phyloP scores from a whole-genome alignment of 2,888 invertebrate genomes.

The Phengaris alcon region DNA sequence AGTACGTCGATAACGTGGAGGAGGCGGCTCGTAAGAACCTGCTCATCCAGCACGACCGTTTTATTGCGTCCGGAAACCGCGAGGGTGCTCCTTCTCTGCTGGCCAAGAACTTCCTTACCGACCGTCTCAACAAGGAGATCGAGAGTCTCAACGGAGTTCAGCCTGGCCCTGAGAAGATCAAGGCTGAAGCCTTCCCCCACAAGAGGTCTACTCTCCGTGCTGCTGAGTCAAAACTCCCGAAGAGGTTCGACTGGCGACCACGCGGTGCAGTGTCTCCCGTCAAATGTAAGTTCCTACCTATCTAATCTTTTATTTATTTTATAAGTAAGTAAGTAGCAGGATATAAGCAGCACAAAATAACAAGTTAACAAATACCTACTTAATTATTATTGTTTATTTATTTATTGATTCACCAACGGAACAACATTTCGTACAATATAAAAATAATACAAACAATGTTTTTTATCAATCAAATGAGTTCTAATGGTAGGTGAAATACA shows the following conservation, averaged over 20 bases:
- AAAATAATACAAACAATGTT: too few species aligned
- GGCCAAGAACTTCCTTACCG: slow-evolving; percentile 54
- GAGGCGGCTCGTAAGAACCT: slow-evolving; percentile 61
- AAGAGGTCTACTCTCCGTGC: slow-evolving; percentile 43
- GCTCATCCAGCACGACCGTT: slow-evolving; percentile 54
- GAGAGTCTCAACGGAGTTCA: slow-evolving; percentile 49
- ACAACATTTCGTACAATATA: too few species aligned
- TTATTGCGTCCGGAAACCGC: slow-evolving; percentile 58
- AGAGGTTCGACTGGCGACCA: slow-evolving; percentile 62
- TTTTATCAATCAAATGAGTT: too few species aligned
- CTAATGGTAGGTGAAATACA: too few species aligned
- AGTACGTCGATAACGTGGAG: slow-evolving; percentile 55
- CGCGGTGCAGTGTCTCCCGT: slow-evolving; percentile 63
- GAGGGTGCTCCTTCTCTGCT: slow-evolving; percentile 56
- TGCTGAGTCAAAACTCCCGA: slow-evolving; percentile 49
- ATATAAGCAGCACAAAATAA: too few species aligned
- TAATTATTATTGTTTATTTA: too few species aligned
- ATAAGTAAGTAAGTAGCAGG: too few species aligned
- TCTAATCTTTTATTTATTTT: not conserved
- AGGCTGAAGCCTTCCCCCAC: slow-evolving; percentile 53
- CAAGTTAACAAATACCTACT: too few species aligned
- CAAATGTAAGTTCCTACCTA: slow-evolving; percentile 50
- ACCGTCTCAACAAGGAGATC: slow-evolving; percentile 56
- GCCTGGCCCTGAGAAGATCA: slow-evolving; percentile 36
- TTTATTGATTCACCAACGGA: too few species aligned